Evolutionary conservation across 30 jellyfish, hydroid and myxozoan species (phyloP).

Genomic region (Aurelia aurita complex sp. Pacific): DNA sequence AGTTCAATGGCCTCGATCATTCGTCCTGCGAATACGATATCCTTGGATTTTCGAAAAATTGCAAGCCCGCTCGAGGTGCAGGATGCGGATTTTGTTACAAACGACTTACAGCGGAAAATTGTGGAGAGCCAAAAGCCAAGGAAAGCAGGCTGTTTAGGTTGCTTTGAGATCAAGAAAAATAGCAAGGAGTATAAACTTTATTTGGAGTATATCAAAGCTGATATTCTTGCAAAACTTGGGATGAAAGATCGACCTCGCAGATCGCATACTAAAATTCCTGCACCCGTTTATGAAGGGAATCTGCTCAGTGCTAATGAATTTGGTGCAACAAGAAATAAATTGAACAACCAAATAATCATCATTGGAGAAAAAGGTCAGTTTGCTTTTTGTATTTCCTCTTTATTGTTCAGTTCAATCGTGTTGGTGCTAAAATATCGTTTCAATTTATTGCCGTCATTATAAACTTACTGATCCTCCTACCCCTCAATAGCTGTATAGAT

Average conservation of each 20-base stretch:
- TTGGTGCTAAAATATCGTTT: too few relatives aligned
- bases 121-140: constrained; percentile 12
- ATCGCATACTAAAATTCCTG: constrained; percentile 50
- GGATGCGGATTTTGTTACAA: constrained; percentile 15
- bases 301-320: constrained; percentile 26
- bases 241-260: constrained; percentile 73
- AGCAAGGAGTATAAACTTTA: constrained; percentile 52
- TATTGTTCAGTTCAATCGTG: too few relatives aligned
- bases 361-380: constrained; percentile 71
- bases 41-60: constrained; percentile 42
- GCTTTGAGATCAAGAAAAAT: constrained; percentile 48
- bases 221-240: constrained; percentile 65
- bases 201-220: constrained; percentile 71
- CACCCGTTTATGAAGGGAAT: constrained; percentile 63
- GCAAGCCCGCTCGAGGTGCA: constrained; percentile 12
- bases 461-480: too few relatives aligned
- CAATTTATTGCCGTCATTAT: too few relatives aligned
- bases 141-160: constrained; percentile 60
- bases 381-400: background rate
- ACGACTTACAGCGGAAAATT: constrained; percentile 15
- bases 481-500: too few relatives aligned
- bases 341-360: constrained; percentile 61
- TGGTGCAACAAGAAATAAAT: constrained; percentile 26
- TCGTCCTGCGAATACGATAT: constrained; percentile 24
- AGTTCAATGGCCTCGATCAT: constrained; percentile 16